These are phyloP conservation scores for Labeo catla DNA, from an alignment of 2,113 vertebrate genomes.

Conservation along the genomic window DNA sequence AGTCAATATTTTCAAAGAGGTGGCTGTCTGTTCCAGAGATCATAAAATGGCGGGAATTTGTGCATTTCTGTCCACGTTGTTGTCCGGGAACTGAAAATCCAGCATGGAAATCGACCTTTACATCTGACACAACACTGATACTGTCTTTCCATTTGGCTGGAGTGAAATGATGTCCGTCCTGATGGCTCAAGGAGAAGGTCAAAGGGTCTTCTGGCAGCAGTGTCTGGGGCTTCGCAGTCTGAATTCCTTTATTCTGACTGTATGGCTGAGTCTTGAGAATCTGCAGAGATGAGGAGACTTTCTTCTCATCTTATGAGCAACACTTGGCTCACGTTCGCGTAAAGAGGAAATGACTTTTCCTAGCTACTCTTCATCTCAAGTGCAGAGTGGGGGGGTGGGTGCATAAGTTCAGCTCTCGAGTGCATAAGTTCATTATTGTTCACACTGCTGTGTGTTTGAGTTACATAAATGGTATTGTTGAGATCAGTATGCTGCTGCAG, in stretches of 20 bases:
- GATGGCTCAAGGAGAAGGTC: conserved; percentile 66
- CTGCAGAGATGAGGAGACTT: conserved; percentile 8
- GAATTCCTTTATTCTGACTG: conserved; percentile 35
- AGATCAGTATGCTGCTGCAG: not conserved
- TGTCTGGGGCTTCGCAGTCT: not conserved
- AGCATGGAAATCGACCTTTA: conserved; percentile 67
- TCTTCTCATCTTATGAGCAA: conserved; percentile 28
- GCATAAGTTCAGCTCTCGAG: not conserved
- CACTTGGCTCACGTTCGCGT: conserved; percentile 10
- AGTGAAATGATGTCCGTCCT: conserved; percentile 69
- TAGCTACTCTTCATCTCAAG: conserved; percentile 22
- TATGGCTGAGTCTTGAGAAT: conserved; percentile 11
- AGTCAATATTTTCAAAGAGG: conserved; percentile 39
- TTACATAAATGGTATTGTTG: conserved; percentile 25
- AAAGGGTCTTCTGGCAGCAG: conserved; percentile 56
- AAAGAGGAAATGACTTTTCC: conserved; percentile 35
- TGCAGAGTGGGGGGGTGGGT: not conserved
- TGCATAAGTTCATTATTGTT: conserved; percentile 17
- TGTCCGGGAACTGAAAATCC: conserved; percentile 63
- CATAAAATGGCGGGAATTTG: conserved; percentile 54
- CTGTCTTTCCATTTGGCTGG: conserved; percentile 66
- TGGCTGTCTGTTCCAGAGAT: conserved; percentile 47
- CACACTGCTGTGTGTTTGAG: conserved; percentile 31
- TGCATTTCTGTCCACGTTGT: conserved; percentile 57
- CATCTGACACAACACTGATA: conserved; percentile 69